These are phyloP conservation scores for Acanthosoma haemorrhoidale DNA, from an alignment of 2,888 invertebrate genomes.

Conservation along the genomic window DNA sequence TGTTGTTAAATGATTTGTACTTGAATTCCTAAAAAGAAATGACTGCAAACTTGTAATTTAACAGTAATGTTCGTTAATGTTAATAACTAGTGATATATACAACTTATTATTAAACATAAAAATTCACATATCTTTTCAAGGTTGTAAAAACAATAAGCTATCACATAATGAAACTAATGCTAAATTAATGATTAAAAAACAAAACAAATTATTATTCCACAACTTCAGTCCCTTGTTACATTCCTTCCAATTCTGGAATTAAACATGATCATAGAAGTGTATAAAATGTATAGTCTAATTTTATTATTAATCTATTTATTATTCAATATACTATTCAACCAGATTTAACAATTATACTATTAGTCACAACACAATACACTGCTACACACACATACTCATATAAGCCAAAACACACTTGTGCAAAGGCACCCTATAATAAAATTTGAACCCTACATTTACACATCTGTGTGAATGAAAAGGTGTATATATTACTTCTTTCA, in stretches of 20 bases:
- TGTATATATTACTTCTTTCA: conserved; percentile 2
- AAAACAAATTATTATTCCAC: not conserved
- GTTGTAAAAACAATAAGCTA: not conserved
- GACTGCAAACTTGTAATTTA: not conserved
- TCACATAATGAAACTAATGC: conserved; percentile 10
- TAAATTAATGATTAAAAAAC: conserved; percentile 3
- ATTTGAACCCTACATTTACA: not conserved
- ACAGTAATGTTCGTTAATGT: not conserved
- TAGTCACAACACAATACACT: conserved; percentile 5
- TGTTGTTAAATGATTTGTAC: not conserved
- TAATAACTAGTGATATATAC: not conserved
- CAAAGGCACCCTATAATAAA: not conserved
- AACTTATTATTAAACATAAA: not conserved
- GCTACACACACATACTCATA: not conserved
- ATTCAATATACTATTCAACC: conserved; percentile 28
- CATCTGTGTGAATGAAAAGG: not conserved
- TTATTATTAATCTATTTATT: conserved; percentile 31
- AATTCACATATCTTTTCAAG: not conserved
- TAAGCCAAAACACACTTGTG: not conserved
- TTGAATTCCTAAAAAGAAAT: not conserved
- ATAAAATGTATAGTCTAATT: conserved; percentile 36
- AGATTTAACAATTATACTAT: conserved; percentile 5
- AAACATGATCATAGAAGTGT: conserved; percentile 32
- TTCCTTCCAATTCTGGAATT: conserved; percentile 3
- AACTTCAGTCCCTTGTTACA: conserved; percentile 23